Evolutionary conservation across 2,113 vertebrate genomes (phyloP).

Genomic region (Strigops habroptila): DNA sequence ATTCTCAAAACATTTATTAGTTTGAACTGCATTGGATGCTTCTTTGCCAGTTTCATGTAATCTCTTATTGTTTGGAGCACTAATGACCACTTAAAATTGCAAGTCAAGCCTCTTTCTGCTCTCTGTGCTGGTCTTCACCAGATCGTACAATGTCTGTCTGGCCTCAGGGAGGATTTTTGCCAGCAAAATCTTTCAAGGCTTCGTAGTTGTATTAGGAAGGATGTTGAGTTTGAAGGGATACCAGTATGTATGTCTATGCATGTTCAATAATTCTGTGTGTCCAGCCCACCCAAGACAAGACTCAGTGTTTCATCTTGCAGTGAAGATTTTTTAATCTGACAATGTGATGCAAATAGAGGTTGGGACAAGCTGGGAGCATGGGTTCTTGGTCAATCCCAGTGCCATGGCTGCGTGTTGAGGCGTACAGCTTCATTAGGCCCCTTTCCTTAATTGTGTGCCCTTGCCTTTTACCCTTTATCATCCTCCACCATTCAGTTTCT

Average conservation of each 20-base stretch:
- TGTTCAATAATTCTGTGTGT: background rate
- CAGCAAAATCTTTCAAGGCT: background rate
- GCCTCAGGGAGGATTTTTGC: background rate
- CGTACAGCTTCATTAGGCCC: background rate
- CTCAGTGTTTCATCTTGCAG: background rate
- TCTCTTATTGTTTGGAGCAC: background rate
- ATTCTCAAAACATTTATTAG: background rate
- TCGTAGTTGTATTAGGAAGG: background rate
- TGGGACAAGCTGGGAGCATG: background rate
- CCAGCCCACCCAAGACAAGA: background rate
- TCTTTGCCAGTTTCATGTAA: background rate
- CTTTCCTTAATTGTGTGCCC: background rate
- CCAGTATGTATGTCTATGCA: background rate
- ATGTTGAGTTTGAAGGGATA: background rate
- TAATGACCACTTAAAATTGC: background rate
- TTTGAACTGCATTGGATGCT: background rate
- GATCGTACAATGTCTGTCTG: background rate
- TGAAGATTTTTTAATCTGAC: background rate
- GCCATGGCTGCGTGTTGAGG: background rate
- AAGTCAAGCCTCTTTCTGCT: background rate
- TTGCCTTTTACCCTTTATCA: background rate
- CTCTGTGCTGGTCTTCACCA: background rate
- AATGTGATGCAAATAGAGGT: fast-evolving
- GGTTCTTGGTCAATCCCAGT: background rate
- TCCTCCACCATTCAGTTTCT: background rate